Base-by-base conservation (phyloP, 2,888 invertebrate species). In the Fragum sueziense region DNA sequence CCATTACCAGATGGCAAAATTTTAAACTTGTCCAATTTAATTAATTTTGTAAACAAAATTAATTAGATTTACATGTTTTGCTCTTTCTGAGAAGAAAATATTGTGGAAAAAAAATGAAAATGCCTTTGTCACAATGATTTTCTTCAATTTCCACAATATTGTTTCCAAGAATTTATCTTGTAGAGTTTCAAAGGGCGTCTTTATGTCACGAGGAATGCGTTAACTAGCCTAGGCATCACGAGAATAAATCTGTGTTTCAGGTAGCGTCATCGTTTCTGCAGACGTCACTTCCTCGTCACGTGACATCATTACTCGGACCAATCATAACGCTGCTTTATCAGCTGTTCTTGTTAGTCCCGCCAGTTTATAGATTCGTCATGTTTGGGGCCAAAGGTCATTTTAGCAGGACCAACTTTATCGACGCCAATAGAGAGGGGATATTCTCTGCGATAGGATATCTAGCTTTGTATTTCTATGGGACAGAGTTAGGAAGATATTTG, bases 381-480 rank as follows among this genome's bases (percentile, higher is more conserved):
- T 65, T 65, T 22, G 65, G 65, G 11, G 22, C 41, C 41, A 20
- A 65, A 22, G 65, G 65, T 14, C 65, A 65, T 65, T 41, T 33
- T n/a, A 41, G 65, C 37, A 65, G 65, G 27, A 65, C 34, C 17
- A 65, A 65, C 27, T 65, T 65, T 25, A 65, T 65, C 17, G 65
- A 65, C 41, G 37, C 65, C 1, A 65, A 65, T 27, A 29, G 65
- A 41, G 65, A 65, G 34, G 65, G 65, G 4, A 65, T 65, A 37
- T 65, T 65, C 41, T 65, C 65, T 2, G n/a, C 65, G n/a, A 34
- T 65, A 2, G 65, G 65, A 41, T 65, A 65, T 41, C 25, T 65
- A 20, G 65, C 65, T 27, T 27, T 65, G 11, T 65, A 65, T 41
- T 41, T 29, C 25, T 41, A 41, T 22, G 65, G 65, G 3, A 41